Percentiles rank a stretch among this genome's conserved stretches.
Conservation (phyloP, 1,140 invertebrate genomes). For the Lethocerus indicus region DNA sequence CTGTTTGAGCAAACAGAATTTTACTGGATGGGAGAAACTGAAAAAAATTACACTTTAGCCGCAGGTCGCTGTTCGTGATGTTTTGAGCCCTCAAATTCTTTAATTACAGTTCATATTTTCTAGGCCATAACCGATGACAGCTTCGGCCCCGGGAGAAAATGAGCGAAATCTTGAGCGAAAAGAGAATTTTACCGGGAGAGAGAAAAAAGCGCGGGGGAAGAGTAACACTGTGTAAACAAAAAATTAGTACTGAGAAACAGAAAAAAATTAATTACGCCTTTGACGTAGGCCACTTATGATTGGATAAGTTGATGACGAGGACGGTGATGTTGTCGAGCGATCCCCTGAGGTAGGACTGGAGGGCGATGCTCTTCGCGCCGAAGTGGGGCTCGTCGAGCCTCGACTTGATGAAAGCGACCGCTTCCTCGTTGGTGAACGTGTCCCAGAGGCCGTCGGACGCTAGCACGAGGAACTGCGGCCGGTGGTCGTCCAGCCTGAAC, state of each 20-base stretch:
- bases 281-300: slow-evolving; percentile 1
- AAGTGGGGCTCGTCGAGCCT: slow-evolving; percentile 66
- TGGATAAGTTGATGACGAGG: slow-evolving; percentile 64
- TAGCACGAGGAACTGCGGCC: slow-evolving; percentile 74
- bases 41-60: too few species aligned
- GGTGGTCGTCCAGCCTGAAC: slow-evolving; percentile 73
- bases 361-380: slow-evolving; percentile 75
- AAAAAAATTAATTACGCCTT: not conserved
- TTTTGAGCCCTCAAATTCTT: too few species aligned
- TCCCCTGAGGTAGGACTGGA: slow-evolving; percentile 80
- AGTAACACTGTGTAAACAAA: too few species aligned
- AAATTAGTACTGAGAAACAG: not conserved
- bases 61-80: too few species aligned
- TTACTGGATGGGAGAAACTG: too few species aligned
- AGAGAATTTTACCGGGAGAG: too few species aligned
- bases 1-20: too few species aligned
- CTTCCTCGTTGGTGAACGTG: slow-evolving; percentile 86
- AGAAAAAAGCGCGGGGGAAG: too few species aligned
- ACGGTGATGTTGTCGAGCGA: slow-evolving; percentile 94
- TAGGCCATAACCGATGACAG: too few species aligned
- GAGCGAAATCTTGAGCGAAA: too few species aligned
- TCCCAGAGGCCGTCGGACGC: slow-evolving; percentile 95
- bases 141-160: too few species aligned
- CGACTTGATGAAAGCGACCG: slow-evolving; percentile 64
- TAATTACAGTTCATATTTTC: too few species aligned